phyloP scores from a whole-genome alignment of 2,113 vertebrate species.

The Scolopax mira region DNA sequence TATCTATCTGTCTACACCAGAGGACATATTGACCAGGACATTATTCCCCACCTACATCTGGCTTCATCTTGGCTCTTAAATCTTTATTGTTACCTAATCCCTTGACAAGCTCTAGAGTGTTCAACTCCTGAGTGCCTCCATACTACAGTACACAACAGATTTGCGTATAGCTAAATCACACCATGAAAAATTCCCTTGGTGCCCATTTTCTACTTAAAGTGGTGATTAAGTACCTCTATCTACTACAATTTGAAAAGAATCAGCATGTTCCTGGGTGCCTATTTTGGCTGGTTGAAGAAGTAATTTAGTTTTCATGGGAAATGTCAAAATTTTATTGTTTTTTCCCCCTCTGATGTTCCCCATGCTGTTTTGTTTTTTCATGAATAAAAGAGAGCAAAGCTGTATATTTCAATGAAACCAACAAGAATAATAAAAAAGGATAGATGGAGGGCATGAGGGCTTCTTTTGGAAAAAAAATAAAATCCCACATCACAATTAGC shows the following conservation, averaged over 20 bases:
- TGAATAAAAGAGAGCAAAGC: background rate
- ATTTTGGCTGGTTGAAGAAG: slow-evolving; percentile 15
- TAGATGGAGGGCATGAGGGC: background rate
- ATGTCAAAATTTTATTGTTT: background rate
- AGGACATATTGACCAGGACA: slow-evolving; percentile 36
- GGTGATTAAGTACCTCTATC: slow-evolving; percentile 50
- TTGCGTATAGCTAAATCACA: slow-evolving; percentile 59
- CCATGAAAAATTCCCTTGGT: slow-evolving; percentile 47
- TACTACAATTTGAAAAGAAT: slow-evolving; percentile 46
- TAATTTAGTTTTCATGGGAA: slow-evolving; percentile 31
- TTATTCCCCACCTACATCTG: slow-evolving; percentile 19
- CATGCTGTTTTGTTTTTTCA: background rate
- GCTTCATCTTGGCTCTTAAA: slow-evolving; percentile 37
- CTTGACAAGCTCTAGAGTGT: slow-evolving; percentile 1
- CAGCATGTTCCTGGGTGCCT: slow-evolving; percentile 38
- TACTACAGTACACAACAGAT: slow-evolving; percentile 22
- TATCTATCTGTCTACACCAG: slow-evolving; percentile 36
- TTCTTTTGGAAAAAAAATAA: background rate
- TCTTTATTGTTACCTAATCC: slow-evolving; percentile 47
- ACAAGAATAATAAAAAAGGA: background rate
- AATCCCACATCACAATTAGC: background rate
- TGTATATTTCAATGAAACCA: background rate
- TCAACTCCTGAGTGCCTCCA: background rate
- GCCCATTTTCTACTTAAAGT: slow-evolving; percentile 41
- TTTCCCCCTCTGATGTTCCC: background rate